phyloP scores from a whole-genome alignment of 1,140 invertebrate species.

The Zophobas atratus region DNA sequence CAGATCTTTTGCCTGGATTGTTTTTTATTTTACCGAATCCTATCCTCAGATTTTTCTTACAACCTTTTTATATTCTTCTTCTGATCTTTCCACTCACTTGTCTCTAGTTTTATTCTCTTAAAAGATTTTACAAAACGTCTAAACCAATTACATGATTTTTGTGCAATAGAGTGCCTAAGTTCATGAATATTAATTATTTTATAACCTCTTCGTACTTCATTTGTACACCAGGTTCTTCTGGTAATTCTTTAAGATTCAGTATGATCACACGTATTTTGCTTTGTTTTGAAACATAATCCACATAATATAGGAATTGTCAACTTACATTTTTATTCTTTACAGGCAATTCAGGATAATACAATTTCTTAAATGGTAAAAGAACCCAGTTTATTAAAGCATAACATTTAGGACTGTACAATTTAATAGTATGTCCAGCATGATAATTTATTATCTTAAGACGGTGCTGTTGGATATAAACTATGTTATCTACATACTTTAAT shows the following conservation, averaged over 20 bases:
- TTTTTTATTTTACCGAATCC: too few species aligned
- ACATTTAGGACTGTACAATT: neutral
- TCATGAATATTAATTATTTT: too few species aligned
- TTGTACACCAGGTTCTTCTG: neutral
- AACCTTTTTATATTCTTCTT: neutral
- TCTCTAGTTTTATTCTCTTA: neutral
- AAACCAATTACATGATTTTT: neutral
- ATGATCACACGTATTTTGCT: neutral
- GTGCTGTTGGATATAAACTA: neutral
- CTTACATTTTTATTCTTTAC: neutral
- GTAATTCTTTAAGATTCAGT: neutral
- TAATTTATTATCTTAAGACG: neutral
- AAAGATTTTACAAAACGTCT: neutral
- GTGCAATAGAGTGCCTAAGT: neutral
- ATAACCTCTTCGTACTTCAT: neutral
- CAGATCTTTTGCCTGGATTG: neutral
- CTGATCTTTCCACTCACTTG: neutral
- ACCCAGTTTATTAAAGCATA: neutral
- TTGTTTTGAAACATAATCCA: slow-evolving; percentile 1
- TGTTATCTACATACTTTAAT: neutral
- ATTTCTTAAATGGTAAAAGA: neutral
- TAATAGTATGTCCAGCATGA: neutral
- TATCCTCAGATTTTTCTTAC: neutral
- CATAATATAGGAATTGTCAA: neutral
- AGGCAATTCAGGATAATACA: neutral